These are phyloP conservation scores for Peromyscus melanophrys DNA, from an alignment of 2,797 vertebrate genomes.

Conservation along the genomic window DNA sequence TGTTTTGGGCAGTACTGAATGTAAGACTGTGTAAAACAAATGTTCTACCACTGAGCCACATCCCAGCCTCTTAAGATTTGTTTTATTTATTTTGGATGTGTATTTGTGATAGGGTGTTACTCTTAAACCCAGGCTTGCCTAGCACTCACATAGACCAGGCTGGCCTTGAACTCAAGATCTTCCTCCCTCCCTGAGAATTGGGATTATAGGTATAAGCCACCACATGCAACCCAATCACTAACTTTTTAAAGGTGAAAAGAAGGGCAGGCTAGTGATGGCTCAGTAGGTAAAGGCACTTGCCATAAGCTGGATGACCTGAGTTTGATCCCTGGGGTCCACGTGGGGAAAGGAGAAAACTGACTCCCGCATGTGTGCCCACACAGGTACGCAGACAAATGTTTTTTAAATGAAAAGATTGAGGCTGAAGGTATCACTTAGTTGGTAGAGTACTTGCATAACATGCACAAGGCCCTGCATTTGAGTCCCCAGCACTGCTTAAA, in stretches of 20 bases:
- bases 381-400: background rate
- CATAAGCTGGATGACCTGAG: background rate
- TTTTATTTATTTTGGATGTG: background rate
- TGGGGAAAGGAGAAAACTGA: background rate
- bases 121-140: background rate
- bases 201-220: background rate
- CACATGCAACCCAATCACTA: background rate
- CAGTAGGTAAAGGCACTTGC: background rate
- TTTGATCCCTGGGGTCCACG: background rate
- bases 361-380: background rate
- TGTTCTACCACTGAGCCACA: background rate
- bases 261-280: background rate
- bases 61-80: background rate
- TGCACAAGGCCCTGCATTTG: background rate
- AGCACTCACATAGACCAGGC: background rate
- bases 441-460: background rate
- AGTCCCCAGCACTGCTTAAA: background rate
- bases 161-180: background rate
- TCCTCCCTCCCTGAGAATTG: background rate
- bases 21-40: background rate
- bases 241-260: background rate
- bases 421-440: too few relatives aligned
- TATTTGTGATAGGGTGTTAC: background rate
- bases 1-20: background rate
- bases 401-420: background rate